A percentile compares a stretch with the other conserved stretches of the same genome.
Conservation (phyloP, 2,797 vertebrate species). For the Galaxias olidus region DNA sequence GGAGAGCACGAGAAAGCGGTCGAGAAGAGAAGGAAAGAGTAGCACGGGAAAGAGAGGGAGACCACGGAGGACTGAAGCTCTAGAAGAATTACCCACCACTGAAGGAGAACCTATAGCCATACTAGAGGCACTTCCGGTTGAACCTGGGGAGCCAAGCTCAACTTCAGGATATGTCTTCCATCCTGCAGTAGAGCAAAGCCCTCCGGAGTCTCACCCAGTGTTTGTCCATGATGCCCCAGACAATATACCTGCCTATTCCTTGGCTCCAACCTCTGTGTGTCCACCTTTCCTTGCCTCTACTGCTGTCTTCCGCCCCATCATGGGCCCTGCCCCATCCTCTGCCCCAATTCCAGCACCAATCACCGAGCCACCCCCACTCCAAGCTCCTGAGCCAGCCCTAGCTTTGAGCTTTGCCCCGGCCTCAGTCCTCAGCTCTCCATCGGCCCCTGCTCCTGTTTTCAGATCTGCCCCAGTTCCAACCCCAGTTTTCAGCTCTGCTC, state of each 20-base stretch:
- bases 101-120: conserved; percentile 28
- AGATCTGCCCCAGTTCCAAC: background rate
- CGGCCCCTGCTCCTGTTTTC: conserved; percentile 1
- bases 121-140: conserved; percentile 34
- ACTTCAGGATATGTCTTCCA: conserved; percentile 22
- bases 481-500: conserved; percentile 11
- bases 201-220: conserved; percentile 30
- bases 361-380: conserved; percentile 9
- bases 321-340: too few relatives aligned
- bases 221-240: conserved; percentile 15
- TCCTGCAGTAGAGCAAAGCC: conserved; percentile 13
- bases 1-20: conserved; percentile 67
- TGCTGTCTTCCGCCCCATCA: too few relatives aligned
- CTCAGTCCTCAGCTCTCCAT: background rate
- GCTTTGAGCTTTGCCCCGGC: conserved; percentile 5
- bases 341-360: conserved; percentile 5
- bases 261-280: background rate
- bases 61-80: conserved; percentile 51
- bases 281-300: too few relatives aligned
- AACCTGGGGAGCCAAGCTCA: conserved; percentile 17
- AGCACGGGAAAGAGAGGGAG: conserved; percentile 57
- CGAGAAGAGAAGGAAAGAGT: conserved; percentile 54
- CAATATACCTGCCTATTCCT: conserved; percentile 19
- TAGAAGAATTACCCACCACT: conserved; percentile 24
- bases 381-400: conserved; percentile 10